These are phyloP conservation scores for Spicauda simplicius DNA, from an alignment of 2,888 invertebrate species.

Conservation along the genomic window DNA sequence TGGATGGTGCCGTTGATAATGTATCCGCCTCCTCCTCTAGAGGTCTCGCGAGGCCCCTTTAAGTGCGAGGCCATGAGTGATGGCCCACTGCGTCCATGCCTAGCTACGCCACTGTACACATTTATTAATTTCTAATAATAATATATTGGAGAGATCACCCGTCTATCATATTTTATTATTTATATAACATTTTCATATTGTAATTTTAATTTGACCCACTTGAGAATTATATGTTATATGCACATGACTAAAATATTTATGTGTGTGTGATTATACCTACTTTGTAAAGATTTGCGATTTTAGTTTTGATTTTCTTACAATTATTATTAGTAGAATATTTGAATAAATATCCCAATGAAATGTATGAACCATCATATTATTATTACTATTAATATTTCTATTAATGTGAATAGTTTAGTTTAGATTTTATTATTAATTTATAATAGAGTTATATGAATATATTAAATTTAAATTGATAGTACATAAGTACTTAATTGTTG, in stretches of 20 bases:
- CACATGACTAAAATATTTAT: background rate
- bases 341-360: no score
- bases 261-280: background rate
- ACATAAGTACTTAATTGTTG: conserved; percentile 52
- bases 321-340: background rate
- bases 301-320: background rate
- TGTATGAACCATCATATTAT: conserved; percentile 10
- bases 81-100: no score
- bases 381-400: conserved; percentile 15
- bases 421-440: conserved; percentile 29
- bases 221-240: background rate
- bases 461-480: conserved; percentile 40
- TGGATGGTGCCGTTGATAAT: no score
- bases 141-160: no score
- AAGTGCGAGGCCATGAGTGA: no score
- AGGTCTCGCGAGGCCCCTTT: no score
- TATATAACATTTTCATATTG: background rate
- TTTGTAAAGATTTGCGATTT: background rate
- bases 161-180: background rate
- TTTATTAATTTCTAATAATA: no score
- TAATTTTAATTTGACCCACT: background rate
- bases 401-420: conserved; percentile 27
- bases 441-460: conserved; percentile 19
- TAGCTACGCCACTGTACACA: no score
- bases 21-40: no score